A percentile compares a stretch with the other conserved stretches of the same genome.
phyloP scores from a whole-genome alignment of 2,113 vertebrate species.

The Labrus mixtus region DNA sequence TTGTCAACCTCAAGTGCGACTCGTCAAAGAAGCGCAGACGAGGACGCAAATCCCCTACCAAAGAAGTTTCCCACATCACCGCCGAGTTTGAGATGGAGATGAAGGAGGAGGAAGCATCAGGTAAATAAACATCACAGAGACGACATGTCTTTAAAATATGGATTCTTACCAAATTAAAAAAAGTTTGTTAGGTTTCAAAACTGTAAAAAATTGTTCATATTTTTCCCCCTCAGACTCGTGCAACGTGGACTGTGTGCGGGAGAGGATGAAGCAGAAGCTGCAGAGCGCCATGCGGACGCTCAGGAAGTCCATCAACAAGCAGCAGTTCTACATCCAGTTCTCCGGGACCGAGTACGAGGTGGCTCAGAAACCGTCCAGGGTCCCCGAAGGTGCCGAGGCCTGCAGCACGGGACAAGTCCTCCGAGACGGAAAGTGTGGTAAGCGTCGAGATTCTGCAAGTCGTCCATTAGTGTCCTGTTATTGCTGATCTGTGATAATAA shows the following conservation, averaged over 20 bases:
- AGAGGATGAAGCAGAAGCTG: constrained; percentile 90
- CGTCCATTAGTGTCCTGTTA: not conserved
- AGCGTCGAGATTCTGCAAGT: constrained; percentile 22
- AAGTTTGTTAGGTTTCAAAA: not conserved
- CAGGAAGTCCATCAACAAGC: constrained; percentile 94
- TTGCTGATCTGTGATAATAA: not conserved
- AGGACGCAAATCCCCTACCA: constrained; percentile 92
- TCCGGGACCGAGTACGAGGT: constrained; percentile 94
- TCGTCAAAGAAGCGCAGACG: constrained; percentile 94
- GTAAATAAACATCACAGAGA: constrained; percentile 63
- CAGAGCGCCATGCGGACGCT: constrained; percentile 93
- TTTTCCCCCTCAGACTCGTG: constrained; percentile 86
- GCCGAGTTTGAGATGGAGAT: constrained; percentile 95
- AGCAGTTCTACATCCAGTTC: constrained; percentile 96
- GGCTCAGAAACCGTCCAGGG: constrained; percentile 89
- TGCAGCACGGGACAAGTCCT: constrained; percentile 91
- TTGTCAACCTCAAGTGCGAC: constrained; percentile 94
- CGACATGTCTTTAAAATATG: too few relatives aligned
- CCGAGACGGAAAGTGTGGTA: constrained; percentile 91
- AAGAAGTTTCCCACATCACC: constrained; percentile 94
- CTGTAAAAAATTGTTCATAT: not conserved
- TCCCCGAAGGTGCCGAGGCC: constrained; percentile 81
- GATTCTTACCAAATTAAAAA: not conserved
- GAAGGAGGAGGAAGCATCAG: constrained; percentile 91
- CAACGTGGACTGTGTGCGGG: constrained; percentile 89